Conservation (phyloP, 2,113 vertebrate genomes). For the Neolamprologus sp. region DNA sequence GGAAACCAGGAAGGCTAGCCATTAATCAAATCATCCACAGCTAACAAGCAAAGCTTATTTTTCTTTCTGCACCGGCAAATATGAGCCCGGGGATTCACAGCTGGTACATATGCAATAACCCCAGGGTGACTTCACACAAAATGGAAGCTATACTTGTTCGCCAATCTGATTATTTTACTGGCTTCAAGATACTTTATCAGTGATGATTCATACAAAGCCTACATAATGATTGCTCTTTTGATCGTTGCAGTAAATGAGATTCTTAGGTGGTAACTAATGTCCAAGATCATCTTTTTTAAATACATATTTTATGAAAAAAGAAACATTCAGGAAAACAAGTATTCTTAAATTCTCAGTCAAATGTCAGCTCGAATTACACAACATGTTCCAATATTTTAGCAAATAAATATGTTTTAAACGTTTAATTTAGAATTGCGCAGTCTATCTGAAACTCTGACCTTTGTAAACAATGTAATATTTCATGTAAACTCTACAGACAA, state of each 20-base stretch:
- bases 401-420: neutral
- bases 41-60: constrained; percentile 27
- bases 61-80: constrained; percentile 12
- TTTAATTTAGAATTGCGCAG: neutral
- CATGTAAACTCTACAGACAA: neutral
- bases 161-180: neutral
- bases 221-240: neutral
- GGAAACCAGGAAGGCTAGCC: constrained; percentile 7
- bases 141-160: neutral
- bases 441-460: neutral
- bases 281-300: neutral
- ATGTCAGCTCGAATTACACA: neutral
- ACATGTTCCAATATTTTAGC: neutral
- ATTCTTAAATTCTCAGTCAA: neutral
- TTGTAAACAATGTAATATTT: neutral
- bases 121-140: neutral
- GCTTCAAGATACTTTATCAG: neutral
- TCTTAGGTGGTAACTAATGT: neutral
- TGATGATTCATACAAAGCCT: neutral
- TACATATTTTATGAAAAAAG: neutral
- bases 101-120: constrained; percentile 23
- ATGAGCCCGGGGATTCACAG: constrained; percentile 16
- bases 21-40: constrained; percentile 62
- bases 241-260: neutral
- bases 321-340: neutral